Evolutionary conservation across 2,888 invertebrate species (phyloP).

Genomic region (Eupithecia subumbrata): DNA sequence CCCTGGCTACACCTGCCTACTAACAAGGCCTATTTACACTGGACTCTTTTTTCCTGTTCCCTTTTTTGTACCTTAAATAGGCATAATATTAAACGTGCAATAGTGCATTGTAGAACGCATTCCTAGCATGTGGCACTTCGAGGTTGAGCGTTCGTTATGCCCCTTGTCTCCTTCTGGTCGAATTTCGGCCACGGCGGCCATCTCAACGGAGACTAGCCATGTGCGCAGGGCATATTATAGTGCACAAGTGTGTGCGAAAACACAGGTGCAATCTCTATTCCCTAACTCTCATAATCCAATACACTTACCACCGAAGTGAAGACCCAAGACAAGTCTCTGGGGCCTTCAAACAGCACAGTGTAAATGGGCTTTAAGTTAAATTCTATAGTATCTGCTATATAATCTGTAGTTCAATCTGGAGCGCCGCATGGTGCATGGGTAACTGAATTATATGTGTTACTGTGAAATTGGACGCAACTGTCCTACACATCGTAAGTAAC

Average conservation of each 20-base stretch:
- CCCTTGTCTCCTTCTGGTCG: background rate
- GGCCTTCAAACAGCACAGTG: background rate
- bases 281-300: background rate
- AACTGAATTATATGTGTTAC: constrained; percentile 74
- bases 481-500: constrained; percentile 25
- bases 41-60: background rate
- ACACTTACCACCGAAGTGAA: background rate
- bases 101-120: background rate
- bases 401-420: constrained; percentile 58
- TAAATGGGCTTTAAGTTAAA: background rate
- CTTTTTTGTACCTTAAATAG: background rate
- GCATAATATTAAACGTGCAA: background rate
- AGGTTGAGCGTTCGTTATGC: background rate
- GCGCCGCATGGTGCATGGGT: constrained; percentile 74
- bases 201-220: background rate
- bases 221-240: background rate
- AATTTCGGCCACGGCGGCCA: background rate
- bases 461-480: constrained; percentile 58
- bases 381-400: constrained; percentile 23
- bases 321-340: background rate
- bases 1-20: constrained; percentile 30
- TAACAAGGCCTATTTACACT: background rate
- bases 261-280: background rate
- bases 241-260: background rate
- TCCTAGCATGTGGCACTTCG: background rate